Conservation (phyloP, 2,797 vertebrate species). For the Argentina silus region DNA sequence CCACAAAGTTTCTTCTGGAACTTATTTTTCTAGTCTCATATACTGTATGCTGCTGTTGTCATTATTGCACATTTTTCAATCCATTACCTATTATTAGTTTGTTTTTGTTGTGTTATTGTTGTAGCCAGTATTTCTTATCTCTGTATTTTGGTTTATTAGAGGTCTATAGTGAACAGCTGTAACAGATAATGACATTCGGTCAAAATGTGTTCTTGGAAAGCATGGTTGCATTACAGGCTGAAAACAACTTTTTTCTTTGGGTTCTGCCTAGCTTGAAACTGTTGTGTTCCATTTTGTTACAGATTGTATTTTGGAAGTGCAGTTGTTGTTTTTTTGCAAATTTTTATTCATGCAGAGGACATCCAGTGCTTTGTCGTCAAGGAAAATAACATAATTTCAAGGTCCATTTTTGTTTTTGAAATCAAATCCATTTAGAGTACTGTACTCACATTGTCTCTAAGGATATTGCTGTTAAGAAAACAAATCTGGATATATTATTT, state of each 20-base stretch:
- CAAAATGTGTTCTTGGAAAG: neutral
- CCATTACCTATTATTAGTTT: no score
- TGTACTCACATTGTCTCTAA: neutral
- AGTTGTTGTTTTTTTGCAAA: no score
- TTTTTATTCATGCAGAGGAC: neutral
- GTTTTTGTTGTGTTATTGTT: neutral
- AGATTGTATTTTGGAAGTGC: no score
- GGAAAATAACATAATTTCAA: neutral
- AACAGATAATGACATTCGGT: neutral
- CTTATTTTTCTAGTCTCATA: no score
- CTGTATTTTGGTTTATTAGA: neutral
- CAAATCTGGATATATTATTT: constrained; percentile 1
- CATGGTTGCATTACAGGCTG: neutral
- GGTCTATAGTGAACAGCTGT: neutral
- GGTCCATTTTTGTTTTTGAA: neutral
- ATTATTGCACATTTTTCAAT: no score
- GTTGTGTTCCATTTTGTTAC: neutral
- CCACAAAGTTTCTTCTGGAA: no score
- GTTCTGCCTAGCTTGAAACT: neutral
- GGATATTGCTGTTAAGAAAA: neutral
- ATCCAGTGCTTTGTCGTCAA: neutral
- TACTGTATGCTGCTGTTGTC: no score
- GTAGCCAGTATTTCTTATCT: neutral
- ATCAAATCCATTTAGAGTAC: neutral
- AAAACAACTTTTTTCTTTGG: no score